These are phyloP conservation scores for Drosophila atroscutellata DNA, from an alignment of 2,888 invertebrate genomes.

Conservation along the genomic window DNA sequence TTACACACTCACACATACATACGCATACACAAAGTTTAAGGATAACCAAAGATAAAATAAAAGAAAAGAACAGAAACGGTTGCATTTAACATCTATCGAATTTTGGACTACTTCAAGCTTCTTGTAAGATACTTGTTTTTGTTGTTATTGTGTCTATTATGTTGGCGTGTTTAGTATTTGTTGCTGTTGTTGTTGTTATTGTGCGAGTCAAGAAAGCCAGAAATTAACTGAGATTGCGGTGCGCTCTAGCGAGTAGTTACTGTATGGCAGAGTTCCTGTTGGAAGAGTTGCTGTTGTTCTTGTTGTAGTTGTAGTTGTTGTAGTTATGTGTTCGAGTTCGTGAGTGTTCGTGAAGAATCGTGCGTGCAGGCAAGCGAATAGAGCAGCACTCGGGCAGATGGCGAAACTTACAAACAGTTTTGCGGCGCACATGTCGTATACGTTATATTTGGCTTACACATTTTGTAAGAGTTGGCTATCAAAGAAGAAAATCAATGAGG, in stretches of 20 bases:
- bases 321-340: slow-evolving; percentile 18
- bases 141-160: slow-evolving; percentile 19
- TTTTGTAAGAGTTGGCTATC: slow-evolving; percentile 60
- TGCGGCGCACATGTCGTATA: slow-evolving; percentile 70
- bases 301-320: too few species aligned
- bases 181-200: slow-evolving; percentile 10
- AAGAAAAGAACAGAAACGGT: slow-evolving; percentile 31
- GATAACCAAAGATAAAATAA: slow-evolving; percentile 15
- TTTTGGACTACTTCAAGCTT: slow-evolving; percentile 63
- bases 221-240: slow-evolving; percentile 71
- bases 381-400: slow-evolving; percentile 51
- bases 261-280: slow-evolving; percentile 57
- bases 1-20: slow-evolving; percentile 42
- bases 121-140: slow-evolving; percentile 17
- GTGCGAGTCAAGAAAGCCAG: slow-evolving; percentile 68
- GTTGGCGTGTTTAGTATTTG: slow-evolving; percentile 34
- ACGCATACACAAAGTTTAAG: slow-evolving; percentile 32
- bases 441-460: slow-evolving; percentile 76
- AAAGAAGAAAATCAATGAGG: slow-evolving; percentile 52
- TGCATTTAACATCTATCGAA: slow-evolving; percentile 61
- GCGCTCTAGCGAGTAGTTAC: slow-evolving; percentile 63
- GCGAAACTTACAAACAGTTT: slow-evolving; percentile 68
- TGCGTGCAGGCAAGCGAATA: slow-evolving; percentile 72
- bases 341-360: slow-evolving; percentile 33
- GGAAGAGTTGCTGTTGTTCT: neutral